Evolutionary conservation across 2,797 vertebrate species (phyloP).

Genomic region (Morelia viridis): DNA sequence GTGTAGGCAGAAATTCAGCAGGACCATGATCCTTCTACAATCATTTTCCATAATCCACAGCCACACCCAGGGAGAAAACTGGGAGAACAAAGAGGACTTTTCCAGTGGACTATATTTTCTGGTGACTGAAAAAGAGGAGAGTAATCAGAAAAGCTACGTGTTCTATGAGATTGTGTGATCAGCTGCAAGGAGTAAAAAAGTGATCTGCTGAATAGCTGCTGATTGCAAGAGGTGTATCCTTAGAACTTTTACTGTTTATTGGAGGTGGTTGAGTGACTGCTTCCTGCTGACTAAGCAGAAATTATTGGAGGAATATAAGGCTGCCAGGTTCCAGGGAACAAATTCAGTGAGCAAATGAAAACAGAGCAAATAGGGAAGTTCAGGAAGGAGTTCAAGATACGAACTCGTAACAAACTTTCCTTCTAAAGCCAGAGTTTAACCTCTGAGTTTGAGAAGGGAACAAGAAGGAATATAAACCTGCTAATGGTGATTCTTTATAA

Average conservation of each 20-base stretch:
- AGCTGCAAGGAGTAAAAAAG: not conserved
- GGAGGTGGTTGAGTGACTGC: not conserved
- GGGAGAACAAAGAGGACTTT: not conserved
- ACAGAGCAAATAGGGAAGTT: not conserved
- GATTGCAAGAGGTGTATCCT: not conserved
- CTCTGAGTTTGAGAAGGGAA: not conserved
- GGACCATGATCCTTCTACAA: not conserved
- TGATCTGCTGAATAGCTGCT: not conserved
- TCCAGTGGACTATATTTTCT: not conserved
- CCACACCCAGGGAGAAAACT: not conserved
- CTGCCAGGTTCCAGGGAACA: not conserved
- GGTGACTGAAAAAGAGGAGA: not conserved
- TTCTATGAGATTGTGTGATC: not conserved
- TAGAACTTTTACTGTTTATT: not conserved
- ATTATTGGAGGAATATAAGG: not conserved
- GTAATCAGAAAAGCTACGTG: not conserved
- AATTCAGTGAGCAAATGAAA: not conserved
- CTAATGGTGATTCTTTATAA: not conserved
- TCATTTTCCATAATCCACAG: not conserved
- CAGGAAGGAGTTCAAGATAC: not conserved
- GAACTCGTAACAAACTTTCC: not conserved
- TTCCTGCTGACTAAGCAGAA: not conserved
- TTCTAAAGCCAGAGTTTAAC: not conserved
- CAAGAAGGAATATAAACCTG: not conserved
- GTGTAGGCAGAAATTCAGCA: not conserved